phyloP scores from a whole-genome alignment of 1,140 invertebrate genomes.

The Andricus grossulariae region DNA sequence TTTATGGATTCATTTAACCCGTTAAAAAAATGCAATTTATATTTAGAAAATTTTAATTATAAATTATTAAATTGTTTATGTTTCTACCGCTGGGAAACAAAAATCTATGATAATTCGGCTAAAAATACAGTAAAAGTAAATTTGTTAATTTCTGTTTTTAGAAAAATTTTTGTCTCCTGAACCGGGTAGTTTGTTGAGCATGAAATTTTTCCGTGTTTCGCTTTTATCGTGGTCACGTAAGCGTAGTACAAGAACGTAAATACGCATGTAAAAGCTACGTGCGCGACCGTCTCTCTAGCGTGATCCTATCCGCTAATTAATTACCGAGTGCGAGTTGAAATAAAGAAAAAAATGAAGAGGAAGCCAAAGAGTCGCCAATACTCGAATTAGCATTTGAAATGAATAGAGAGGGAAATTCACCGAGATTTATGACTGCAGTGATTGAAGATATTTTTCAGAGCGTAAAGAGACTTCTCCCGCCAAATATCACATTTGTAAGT shows the following conservation, averaged over 20 bases:
- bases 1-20: too few relatives aligned
- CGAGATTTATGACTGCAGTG: neutral
- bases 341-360: neutral
- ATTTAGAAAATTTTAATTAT: too few relatives aligned
- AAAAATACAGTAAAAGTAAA: too few relatives aligned
- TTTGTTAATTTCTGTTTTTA: neutral
- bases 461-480: neutral
- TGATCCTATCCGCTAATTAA: constrained; percentile 22
- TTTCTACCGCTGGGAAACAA: too few relatives aligned
- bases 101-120: too few relatives aligned
- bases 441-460: neutral
- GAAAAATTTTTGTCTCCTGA: neutral
- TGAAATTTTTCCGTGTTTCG: constrained; percentile 3
- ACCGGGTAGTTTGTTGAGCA: neutral
- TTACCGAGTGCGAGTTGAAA: neutral
- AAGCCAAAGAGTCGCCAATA: neutral
- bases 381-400: too few relatives aligned
- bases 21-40: too few relatives aligned
- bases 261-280: constrained; percentile 22
- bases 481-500: neutral
- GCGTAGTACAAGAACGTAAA: constrained; percentile 3
- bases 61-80: too few relatives aligned
- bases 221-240: constrained; percentile 6
- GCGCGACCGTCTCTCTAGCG: neutral
- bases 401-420: too few relatives aligned